Percentiles rank a stretch among this genome's conserved stretches.
phyloP scores from a whole-genome alignment of 2,797 vertebrate species.

The Neosilurus hyrtlii region DNA sequence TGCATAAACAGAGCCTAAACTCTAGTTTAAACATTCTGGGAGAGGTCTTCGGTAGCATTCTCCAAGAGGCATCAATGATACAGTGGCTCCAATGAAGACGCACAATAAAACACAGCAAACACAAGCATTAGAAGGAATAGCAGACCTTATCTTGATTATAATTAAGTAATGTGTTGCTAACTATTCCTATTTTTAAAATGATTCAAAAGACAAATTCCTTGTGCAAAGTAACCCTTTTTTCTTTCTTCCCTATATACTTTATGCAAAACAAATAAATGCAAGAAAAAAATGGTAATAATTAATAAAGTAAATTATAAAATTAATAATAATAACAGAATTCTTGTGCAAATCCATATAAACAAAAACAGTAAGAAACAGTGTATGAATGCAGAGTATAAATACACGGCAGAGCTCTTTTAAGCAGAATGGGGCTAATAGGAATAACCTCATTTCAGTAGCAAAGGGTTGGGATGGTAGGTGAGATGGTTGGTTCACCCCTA shows the following conservation, averaged over 20 bases:
- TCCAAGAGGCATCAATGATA: conserved; percentile 61
- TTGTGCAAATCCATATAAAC: conserved; percentile 44
- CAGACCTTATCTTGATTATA: conserved; percentile 58
- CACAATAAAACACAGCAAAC: conserved; percentile 71
- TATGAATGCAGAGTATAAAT: background rate
- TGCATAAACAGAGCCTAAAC: conserved; percentile 17
- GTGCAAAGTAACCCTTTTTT: background rate
- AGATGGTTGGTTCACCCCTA: background rate
- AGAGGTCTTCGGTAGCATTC: conserved; percentile 46
- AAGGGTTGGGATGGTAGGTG: conserved; percentile 32
- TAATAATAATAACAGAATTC: background rate
- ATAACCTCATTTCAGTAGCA: background rate
- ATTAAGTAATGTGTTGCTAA: conserved; percentile 65
- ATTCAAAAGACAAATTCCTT: conserved; percentile 1
- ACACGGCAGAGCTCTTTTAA: conserved; percentile 66
- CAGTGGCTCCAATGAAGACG: conserved; percentile 66
- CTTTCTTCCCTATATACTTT: background rate
- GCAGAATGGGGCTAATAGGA: conserved; percentile 46
- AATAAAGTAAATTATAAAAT: background rate
- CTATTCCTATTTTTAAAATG: conserved; percentile 50
- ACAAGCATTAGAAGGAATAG: conserved; percentile 64
- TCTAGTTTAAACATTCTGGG: conserved; percentile 23
- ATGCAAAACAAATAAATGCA: background rate
- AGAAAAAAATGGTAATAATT: background rate
- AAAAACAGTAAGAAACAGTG: conserved; percentile 25